phyloP scores from a whole-genome alignment of 2,888 invertebrate genomes.

The Anorthoa munda region DNA sequence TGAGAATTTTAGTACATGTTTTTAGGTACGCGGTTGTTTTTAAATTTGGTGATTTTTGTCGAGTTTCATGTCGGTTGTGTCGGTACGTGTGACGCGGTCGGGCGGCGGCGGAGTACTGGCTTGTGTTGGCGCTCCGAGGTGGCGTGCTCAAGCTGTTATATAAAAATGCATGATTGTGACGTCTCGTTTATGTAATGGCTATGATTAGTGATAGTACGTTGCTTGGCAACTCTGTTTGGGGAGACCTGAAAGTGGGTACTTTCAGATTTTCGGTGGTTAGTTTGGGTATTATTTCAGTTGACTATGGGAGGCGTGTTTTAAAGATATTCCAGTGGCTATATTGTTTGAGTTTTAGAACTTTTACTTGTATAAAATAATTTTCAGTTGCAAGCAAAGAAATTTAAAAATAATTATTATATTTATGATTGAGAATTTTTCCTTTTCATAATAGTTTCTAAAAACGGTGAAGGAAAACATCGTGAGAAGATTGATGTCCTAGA shows the following conservation, averaged over 20 bases:
- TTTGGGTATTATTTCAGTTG: constrained; percentile 8
- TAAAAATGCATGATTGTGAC: constrained; percentile 77
- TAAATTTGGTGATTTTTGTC: constrained; percentile 57
- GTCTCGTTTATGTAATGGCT: constrained; percentile 72
- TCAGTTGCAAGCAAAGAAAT: too few species aligned
- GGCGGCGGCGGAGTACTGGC: constrained; percentile 66
- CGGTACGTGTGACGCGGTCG: constrained; percentile 67
- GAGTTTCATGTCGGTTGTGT: constrained; percentile 72
- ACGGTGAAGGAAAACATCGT: too few species aligned
- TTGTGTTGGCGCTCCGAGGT: constrained; percentile 37
- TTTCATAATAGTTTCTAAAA: too few species aligned
- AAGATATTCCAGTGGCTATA: not conserved
- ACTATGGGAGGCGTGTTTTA: not conserved
- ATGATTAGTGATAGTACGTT: constrained; percentile 75
- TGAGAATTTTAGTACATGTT: constrained; percentile 73
- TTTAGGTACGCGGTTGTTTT: constrained; percentile 62
- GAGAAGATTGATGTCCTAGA: too few species aligned
- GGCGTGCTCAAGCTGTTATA: constrained; percentile 67
- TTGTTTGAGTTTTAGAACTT: too few species aligned
- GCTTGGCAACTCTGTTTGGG: constrained; percentile 68
- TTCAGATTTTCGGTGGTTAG: constrained; percentile 61
- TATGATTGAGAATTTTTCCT: too few species aligned
- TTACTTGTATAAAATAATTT: too few species aligned
- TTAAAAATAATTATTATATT: too few species aligned
- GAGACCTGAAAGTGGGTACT: constrained; percentile 68